Percentiles rank a stretch among this genome's conserved stretches.
phyloP scores from a whole-genome alignment of 2,888 invertebrate species.

The Cinara cedri region DNA sequence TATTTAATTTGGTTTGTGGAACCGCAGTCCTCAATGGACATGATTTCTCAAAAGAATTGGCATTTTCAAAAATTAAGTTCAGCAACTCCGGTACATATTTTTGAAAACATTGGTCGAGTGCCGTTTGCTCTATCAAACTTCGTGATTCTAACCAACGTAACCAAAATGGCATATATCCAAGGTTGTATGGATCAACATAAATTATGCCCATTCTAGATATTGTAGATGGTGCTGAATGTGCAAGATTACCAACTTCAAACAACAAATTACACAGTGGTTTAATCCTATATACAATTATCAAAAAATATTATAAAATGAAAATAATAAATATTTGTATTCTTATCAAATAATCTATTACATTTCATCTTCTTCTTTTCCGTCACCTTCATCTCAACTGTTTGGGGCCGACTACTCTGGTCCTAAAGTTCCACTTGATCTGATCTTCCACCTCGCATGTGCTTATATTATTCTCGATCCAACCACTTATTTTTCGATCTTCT shows the following conservation, averaged over 20 bases:
- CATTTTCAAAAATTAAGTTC: conserved; percentile 21
- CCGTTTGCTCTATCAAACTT: conserved; percentile 41
- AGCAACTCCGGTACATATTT: conserved; percentile 43
- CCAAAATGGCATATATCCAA: conserved; percentile 87
- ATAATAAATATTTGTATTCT: too few species aligned
- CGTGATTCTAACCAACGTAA: conserved; percentile 74
- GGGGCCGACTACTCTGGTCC: too few species aligned
- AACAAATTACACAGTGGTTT: conserved; percentile 81
- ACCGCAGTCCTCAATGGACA: background rate
- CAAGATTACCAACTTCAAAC: conserved; percentile 86
- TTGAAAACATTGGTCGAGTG: conserved; percentile 47
- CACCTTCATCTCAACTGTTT: too few species aligned
- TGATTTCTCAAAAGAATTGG: background rate
- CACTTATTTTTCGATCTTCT: too few species aligned
- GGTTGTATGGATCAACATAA: conserved; percentile 88
- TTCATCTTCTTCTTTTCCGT: too few species aligned
- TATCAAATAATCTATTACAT: too few species aligned
- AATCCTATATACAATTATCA: conserved; percentile 64
- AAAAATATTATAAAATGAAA: too few species aligned
- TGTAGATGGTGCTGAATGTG: conserved; percentile 90
- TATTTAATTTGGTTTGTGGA: conserved; percentile 30
- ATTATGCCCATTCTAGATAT: conserved; percentile 94
- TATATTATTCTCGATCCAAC: too few species aligned
- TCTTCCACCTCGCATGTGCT: too few species aligned
- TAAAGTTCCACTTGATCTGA: too few species aligned